Base-by-base conservation (phyloP, 2,888 invertebrate species). In the Cheilosia variabilis region DNA sequence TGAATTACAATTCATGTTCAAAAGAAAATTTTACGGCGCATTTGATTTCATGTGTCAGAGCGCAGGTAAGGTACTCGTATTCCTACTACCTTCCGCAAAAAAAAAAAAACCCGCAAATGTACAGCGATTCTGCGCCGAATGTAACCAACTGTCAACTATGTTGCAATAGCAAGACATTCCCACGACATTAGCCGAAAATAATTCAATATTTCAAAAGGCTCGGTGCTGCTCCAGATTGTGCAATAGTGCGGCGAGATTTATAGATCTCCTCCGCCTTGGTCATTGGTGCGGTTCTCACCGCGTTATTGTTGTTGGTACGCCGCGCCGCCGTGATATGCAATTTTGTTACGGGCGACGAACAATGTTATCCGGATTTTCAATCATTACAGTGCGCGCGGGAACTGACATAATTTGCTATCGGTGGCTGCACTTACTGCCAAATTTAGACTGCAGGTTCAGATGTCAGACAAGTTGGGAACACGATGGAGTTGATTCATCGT, bases 171-270 rank as follows among this genome's bases (percentile, higher is more conserved):
- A 27, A 57, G 50, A 37, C 13, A 69, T 84, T 84, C 84, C 80
- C 80, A 84, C 84, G 80, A 17, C 62, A 80, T 80, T 60, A 66
- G 52, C 50, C 53, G 19, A 55, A 87, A 66, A 62, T 71, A 78
- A 34, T 68, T 87, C 79, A 87, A 88, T 87, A 88, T 87, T 88
- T 83, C 79, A 84, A 84, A 88, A 87, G 73, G 58, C 66, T 82
- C 79, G 79, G 66, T 73, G 75, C 83, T 60, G 78, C 88, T 66
- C 84, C 84, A 87, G 55, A 84, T 84, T 79, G 66, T 55, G 84
- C 63, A 84, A 84, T 79, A 63, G 22, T 73, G 78, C 69, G 68
- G 69, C 37, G 45, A 57, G 45, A 79, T 75, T 79, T 79, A 69
- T 75, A 68, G 52, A 63, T 84, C 83, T 71, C 80, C 66, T 22